Evolutionary conservation across 2,888 invertebrate species (phyloP).

Genomic region (Neria commutata): DNA sequence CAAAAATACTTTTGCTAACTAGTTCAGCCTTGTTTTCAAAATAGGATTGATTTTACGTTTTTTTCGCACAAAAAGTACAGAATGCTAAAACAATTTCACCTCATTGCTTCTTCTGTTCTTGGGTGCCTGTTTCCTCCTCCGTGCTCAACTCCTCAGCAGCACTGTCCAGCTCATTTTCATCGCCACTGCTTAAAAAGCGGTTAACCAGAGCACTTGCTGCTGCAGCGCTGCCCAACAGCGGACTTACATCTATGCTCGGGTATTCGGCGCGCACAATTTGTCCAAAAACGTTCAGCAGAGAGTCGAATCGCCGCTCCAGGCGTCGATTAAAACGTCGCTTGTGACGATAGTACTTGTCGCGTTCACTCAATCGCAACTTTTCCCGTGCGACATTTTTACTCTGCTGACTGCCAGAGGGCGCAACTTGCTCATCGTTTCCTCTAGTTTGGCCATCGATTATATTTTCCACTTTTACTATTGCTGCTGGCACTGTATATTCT

Average conservation of each 20-base stretch:
- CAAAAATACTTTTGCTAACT: too few relatives aligned
- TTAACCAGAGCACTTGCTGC: conserved; percentile 11
- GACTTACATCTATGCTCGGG: conserved; percentile 44
- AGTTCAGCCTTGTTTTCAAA: too few relatives aligned
- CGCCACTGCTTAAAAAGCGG: conserved; percentile 24
- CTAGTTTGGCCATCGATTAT: too few relatives aligned
- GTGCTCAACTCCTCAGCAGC: conserved; percentile 8
- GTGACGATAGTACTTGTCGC: conserved; percentile 48
- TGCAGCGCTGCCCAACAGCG: conserved; percentile 24
- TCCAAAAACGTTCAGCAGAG: conserved; percentile 46
- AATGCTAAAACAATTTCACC: too few relatives aligned
- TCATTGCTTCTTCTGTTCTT: too few relatives aligned
- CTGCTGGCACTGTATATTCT: neutral
- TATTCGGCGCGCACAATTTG: conserved; percentile 46
- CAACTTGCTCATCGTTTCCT: too few relatives aligned
- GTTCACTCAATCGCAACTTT: conserved; percentile 26
- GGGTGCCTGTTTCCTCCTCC: neutral
- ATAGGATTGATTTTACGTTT: too few relatives aligned
- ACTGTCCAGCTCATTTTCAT: conserved; percentile 17
- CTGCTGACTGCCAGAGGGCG: neutral
- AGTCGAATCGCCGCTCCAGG: conserved; percentile 50
- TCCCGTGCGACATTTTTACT: too few relatives aligned
- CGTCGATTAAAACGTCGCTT: conserved; percentile 51
- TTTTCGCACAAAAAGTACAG: too few relatives aligned
- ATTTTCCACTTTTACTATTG: too few relatives aligned